A percentile compares a stretch with the other conserved stretches of the same genome.
Evolutionary conservation across 2,797 vertebrate species (phyloP).

Genomic region (Pseudopleuronectes americanus): DNA sequence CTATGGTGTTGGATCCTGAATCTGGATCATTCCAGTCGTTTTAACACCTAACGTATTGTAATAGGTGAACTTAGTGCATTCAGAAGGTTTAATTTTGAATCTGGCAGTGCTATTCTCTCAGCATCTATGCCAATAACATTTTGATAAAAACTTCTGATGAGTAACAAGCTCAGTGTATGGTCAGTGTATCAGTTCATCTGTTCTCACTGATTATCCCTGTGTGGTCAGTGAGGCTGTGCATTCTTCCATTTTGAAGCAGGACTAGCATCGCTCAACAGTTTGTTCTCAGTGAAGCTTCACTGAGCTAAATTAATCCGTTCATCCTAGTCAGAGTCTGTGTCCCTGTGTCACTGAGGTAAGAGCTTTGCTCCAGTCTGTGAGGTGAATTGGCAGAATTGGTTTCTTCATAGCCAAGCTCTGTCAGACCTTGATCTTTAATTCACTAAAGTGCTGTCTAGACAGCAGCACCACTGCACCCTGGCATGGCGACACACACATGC

Average conservation of each 20-base stretch:
- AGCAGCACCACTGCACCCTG: conserved; percentile 46
- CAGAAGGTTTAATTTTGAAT: no score
- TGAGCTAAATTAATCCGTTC: conserved; percentile 56
- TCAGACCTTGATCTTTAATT: conserved; percentile 75
- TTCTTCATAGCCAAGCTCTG: conserved; percentile 58
- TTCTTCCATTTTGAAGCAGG: conserved; percentile 45
- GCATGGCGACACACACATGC: conserved; percentile 47
- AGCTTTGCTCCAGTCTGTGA: conserved; percentile 57
- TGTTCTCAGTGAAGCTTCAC: conserved; percentile 52
- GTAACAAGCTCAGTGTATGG: conserved; percentile 9
- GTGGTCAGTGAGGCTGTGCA: background rate
- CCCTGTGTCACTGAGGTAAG: conserved; percentile 58
- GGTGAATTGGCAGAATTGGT: conserved; percentile 62
- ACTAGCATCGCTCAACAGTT: conserved; percentile 58
- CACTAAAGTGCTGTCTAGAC: conserved; percentile 69
- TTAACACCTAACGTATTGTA: no score
- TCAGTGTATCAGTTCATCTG: conserved; percentile 14
- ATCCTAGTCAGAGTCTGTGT: conserved; percentile 44
- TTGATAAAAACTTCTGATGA: conserved; percentile 28
- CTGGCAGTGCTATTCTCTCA: conserved; percentile 1
- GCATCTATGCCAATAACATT: conserved; percentile 36
- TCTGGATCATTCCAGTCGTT: no score
- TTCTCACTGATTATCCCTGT: conserved; percentile 38
- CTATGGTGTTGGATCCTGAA: no score
- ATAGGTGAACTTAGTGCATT: no score